Evolutionary conservation across 2,797 vertebrate species (phyloP).

Genomic region (Betta splendens): DNA sequence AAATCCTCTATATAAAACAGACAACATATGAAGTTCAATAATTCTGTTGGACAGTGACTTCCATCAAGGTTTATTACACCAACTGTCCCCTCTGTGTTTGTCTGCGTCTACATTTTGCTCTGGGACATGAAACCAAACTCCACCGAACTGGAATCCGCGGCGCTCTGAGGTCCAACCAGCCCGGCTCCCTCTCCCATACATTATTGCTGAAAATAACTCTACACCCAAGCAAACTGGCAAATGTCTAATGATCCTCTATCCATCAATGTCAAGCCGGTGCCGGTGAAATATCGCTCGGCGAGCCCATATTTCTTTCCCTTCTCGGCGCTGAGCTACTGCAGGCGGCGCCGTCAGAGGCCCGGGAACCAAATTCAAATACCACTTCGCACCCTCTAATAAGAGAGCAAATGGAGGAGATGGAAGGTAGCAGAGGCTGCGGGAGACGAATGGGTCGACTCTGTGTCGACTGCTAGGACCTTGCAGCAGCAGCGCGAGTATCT

Average conservation of each 20-base stretch:
- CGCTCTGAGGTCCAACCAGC: slow-evolving; percentile 61
- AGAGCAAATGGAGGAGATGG: slow-evolving; percentile 67
- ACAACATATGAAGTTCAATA: too few species aligned
- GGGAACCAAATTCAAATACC: slow-evolving; percentile 72
- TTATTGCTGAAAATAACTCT: slow-evolving; percentile 83
- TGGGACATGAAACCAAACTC: slow-evolving; percentile 45
- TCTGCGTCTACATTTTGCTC: slow-evolving; percentile 37
- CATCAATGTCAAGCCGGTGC: slow-evolving; percentile 75
- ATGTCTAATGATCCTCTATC: slow-evolving; percentile 83
- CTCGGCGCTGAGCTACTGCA: slow-evolving; percentile 47
- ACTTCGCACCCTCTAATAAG: slow-evolving; percentile 75
- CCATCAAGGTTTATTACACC: slow-evolving; percentile 14
- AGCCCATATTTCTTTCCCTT: slow-evolving; percentile 65
- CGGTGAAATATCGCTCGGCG: slow-evolving; percentile 76
- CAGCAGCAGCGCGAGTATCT: slow-evolving; percentile 10
- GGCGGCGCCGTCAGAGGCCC: slow-evolving; percentile 53
- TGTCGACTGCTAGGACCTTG: slow-evolving; percentile 32
- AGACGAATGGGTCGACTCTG: slow-evolving; percentile 64
- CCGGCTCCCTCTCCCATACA: slow-evolving; percentile 69
- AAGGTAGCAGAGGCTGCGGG: slow-evolving; percentile 46
- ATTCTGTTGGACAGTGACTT: too few species aligned
- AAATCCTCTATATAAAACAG: too few species aligned
- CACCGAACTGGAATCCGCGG: slow-evolving; percentile 44
- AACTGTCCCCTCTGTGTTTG: slow-evolving; percentile 15
- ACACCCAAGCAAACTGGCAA: slow-evolving; percentile 80